Evolutionary conservation across 2,797 vertebrate genomes (phyloP), one percentile per base, ranked within the genome.

Genomic region (Gymnocypris eckloni): DNA sequence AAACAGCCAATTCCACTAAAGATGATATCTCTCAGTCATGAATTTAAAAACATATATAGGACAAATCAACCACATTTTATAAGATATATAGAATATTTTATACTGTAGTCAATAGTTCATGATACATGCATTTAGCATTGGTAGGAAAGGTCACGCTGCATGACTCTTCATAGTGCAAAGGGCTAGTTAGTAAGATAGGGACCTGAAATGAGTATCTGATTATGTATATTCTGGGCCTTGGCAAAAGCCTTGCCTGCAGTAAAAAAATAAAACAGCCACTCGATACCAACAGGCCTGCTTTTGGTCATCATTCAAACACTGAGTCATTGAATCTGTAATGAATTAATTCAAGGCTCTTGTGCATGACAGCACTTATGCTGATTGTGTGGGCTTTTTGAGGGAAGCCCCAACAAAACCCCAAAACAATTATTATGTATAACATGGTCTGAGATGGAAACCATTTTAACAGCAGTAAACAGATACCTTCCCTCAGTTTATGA

Each of bases 291-390:
- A 69, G 48, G 45, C 33, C 20, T 75, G 70, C 18, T 39, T 50
- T 64, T 75, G 56, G 81, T 83, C 81, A 83, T 22, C 41, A 75
- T 83, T 61, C 18, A 64, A 66, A 50, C 12, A 83, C 61, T 22
- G 20, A 71, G 81, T 33, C 18, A 75, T 56, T 56, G 18, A 15
- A 39, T 83, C 3, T 4, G 10, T 52, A 66, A 67, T 83, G 41
- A 16, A 83, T 83, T 76, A 52, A 77, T 79, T 70, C 66, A 85
- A 45, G 76, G 76, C 20, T 48, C 50, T 79, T 70, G 41, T 25
- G 39, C 25, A 11, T 70, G 66, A 71, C 50, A 16, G 50, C 41
- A 85, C 66, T 79, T 79, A 71, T 59, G 37, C 83, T 71, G 12
- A 71, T 59, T 59, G 64, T 12, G 39, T 45, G 83, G 67, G 72